Percentiles rank a stretch among this genome's conserved stretches.
Evolutionary conservation across 2,113 vertebrate species (phyloP).

Genomic region (Pteronura brasiliensis): DNA sequence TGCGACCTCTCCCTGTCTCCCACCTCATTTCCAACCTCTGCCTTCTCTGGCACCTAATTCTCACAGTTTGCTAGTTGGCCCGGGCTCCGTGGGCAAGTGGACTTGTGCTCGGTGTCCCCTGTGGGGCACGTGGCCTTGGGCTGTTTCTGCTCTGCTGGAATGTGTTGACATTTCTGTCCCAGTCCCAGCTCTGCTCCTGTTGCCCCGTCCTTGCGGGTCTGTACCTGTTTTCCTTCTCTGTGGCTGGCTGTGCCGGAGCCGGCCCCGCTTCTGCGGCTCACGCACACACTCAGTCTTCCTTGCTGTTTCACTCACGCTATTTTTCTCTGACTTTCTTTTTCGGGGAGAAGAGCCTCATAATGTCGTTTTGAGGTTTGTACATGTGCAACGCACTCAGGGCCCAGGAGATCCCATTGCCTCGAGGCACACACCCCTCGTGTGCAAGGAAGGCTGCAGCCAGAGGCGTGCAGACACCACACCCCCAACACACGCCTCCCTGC

Average conservation of each 20-base stretch:
- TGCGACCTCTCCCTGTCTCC: not conserved
- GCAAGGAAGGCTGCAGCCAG: not conserved
- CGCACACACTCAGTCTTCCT: not conserved
- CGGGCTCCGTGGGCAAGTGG: not conserved
- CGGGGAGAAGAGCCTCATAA: not conserved
- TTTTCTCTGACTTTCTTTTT: not conserved
- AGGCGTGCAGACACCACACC: accelerated
- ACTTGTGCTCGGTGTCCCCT: not conserved
- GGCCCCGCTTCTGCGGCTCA: not conserved
- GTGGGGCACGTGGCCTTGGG: not conserved
- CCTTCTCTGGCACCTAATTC: not conserved
- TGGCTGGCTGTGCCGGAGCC: not conserved
- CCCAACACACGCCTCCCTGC: accelerated
- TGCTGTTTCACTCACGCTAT: not conserved
- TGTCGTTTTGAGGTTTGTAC: not conserved
- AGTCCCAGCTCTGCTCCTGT: accelerated
- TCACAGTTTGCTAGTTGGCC: accelerated
- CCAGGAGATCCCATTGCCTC: not conserved
- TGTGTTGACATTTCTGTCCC: not conserved
- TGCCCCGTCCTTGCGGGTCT: not conserved
- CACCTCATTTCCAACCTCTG: not conserved
- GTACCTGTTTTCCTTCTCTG: not conserved
- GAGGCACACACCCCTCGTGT: accelerated
- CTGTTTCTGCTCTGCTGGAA: not conserved
- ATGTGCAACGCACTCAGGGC: not conserved